These are phyloP conservation scores for Chionis minor DNA, from an alignment of 2,113 vertebrate genomes.

Conservation along the genomic window DNA sequence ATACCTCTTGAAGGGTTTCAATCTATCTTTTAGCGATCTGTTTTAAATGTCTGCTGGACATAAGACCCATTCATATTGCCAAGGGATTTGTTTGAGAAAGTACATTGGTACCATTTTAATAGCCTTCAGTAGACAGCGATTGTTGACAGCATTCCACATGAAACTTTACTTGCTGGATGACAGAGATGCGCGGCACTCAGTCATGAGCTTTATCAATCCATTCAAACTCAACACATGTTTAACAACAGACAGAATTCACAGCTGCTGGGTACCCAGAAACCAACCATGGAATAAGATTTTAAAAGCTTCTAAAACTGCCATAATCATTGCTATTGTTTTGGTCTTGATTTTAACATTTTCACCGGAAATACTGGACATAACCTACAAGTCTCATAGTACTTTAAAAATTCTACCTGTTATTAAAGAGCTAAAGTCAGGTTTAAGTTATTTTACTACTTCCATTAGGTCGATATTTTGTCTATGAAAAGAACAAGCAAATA, in stretches of 20 bases:
- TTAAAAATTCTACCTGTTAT: neutral
- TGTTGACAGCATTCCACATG: neutral
- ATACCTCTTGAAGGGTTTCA: neutral
- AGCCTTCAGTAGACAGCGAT: neutral
- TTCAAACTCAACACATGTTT: neutral
- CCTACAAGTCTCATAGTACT: neutral
- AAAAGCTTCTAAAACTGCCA: neutral
- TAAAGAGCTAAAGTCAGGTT: neutral
- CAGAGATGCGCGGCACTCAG: neutral
- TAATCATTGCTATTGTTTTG: neutral
- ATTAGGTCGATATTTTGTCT: neutral
- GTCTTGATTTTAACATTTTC: neutral
- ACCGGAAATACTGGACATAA: neutral
- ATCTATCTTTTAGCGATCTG: neutral
- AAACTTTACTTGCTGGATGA: neutral
- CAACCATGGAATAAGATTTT: neutral
- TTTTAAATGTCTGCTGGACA: neutral
- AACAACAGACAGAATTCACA: neutral
- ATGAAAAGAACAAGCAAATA: neutral
- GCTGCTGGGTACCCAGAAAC: neutral
- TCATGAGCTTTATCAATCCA: neutral
- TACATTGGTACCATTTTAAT: neutral
- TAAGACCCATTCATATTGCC: neutral
- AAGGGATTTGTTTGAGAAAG: neutral
- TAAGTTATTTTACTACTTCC: neutral